Conservation (phyloP, 2,888 invertebrate genomes). For the Lithophane socia region DNA sequence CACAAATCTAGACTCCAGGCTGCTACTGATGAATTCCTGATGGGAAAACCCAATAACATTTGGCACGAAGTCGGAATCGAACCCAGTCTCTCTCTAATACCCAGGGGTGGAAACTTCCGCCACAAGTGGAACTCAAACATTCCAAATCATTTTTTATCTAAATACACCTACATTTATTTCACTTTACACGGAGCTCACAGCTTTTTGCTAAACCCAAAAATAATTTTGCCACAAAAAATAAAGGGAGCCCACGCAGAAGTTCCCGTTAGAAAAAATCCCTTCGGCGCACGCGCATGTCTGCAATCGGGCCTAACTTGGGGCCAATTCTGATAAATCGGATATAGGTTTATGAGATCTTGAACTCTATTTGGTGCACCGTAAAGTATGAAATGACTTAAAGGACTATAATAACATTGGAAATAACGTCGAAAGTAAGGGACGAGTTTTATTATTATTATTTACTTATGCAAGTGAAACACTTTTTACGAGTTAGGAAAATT, state of each 20-base stretch:
- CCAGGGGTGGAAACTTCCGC: conserved; percentile 4
- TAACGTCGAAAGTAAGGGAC: conserved; percentile 48
- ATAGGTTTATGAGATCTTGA: not conserved
- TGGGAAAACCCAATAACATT: not conserved
- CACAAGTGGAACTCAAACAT: conserved; percentile 29
- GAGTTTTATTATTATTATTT: conserved; percentile 54
- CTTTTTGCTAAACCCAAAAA: conserved; percentile 51
- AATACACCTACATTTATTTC: conserved; percentile 49
- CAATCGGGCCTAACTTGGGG: conserved; percentile 20
- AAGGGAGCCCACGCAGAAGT: conserved; percentile 49
- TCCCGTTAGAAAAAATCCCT: conserved; percentile 65
- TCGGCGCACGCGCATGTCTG: conserved; percentile 45
- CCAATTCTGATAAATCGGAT: conserved; percentile 23
- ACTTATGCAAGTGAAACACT: conserved; percentile 49
- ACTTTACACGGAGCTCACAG: conserved; percentile 28
- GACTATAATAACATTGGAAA: conserved; percentile 27
- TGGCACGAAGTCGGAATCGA: not conserved
- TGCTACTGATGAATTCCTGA: not conserved
- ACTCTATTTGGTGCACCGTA: not conserved
- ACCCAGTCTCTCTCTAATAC: not conserved
- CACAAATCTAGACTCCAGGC: too few relatives aligned
- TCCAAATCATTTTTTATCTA: conserved; percentile 19
- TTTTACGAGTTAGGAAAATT: conserved; percentile 38
- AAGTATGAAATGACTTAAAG: not conserved
- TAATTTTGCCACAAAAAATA: conserved; percentile 58